Evolutionary conservation across 2,113 vertebrate genomes (phyloP).

Genomic region (Centropus unirufus): DNA sequence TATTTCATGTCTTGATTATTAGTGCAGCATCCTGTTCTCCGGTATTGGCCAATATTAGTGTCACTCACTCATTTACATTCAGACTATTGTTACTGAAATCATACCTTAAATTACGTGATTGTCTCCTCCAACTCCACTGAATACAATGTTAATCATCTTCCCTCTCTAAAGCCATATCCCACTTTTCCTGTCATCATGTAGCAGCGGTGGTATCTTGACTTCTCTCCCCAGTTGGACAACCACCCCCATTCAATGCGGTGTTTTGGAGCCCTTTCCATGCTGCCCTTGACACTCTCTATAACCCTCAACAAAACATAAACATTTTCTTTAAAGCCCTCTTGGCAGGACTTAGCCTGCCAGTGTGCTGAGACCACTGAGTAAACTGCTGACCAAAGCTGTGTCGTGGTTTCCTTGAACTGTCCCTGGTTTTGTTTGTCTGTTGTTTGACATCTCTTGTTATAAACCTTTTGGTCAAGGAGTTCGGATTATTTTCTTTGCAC

Average conservation of each 20-base stretch:
- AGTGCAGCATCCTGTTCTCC: neutral
- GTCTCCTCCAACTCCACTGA: neutral
- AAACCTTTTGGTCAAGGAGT: conserved; percentile 21
- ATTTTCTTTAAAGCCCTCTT: neutral
- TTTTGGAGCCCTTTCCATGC: neutral
- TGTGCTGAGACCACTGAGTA: neutral
- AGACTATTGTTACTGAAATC: neutral
- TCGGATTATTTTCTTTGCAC: conserved; percentile 27
- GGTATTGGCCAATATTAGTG: accelerated
- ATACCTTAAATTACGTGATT: neutral
- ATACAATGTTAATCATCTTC: neutral
- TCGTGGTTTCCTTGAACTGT: conserved; percentile 55
- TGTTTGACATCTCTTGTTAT: neutral
- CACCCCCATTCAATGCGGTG: accelerated
- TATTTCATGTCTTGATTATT: neutral
- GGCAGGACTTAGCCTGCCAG: neutral
- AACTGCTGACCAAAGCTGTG: conserved; percentile 57
- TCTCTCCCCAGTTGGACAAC: neutral
- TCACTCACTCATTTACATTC: neutral
- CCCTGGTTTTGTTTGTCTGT: conserved; percentile 2
- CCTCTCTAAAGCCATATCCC: neutral
- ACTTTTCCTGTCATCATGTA: neutral
- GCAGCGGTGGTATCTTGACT: neutral
- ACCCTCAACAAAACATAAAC: neutral
- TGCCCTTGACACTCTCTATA: neutral